Evolutionary conservation across 2,888 invertebrate species (phyloP), one percentile per base, ranked within the genome.

Genomic region (Hemithea aestivaria): DNA sequence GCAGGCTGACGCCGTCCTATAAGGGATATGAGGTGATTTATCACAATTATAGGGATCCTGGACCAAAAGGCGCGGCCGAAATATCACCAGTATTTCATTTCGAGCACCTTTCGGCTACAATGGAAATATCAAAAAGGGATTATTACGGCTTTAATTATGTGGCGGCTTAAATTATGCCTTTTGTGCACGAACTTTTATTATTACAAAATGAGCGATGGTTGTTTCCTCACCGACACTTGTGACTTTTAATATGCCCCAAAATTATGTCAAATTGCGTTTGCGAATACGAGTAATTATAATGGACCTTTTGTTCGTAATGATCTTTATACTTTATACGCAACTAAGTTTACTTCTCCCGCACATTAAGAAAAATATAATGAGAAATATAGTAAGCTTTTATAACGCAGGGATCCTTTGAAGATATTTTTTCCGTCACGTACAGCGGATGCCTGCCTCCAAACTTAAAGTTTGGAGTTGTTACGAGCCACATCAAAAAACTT

Each of bases 31-130:
- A 56, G 71, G 73, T 74, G 67, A 81, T 83, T 80, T 80, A 80
- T 83, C 78, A 83, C 80, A 80, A 82, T 82, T 81, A 80, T 69
- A 65, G 68, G 70, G 68, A 66, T 71, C 66, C 58, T 47, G 56
- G 51, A 47, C 49, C 11, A 8, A 53, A 46, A 53, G 48, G 51
- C 48, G 44, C 38, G 45, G 45, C 44, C 51, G 39, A 55, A 49
- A 53, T 57, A 58, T 53, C 51, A 42, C 39, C 46, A 41, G 44
- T 47, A 42, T 42, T 40, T 50, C 50, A 48, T 40, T 39, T 23
- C 25, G 27, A 36, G 20, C 45, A 35, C 40, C 36, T 48, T 42
- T 39, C 22, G 32, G 38, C 36, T 32, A 46, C 39, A 48, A 48
- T 45, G 45, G 48, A 36, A 45, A 45, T 41, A 41, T 37, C 38